Evolutionary conservation across 2,888 invertebrate genomes (phyloP), one percentile per base, ranked within the genome.

Genomic region (Spatulosminthurus flaviceps): DNA sequence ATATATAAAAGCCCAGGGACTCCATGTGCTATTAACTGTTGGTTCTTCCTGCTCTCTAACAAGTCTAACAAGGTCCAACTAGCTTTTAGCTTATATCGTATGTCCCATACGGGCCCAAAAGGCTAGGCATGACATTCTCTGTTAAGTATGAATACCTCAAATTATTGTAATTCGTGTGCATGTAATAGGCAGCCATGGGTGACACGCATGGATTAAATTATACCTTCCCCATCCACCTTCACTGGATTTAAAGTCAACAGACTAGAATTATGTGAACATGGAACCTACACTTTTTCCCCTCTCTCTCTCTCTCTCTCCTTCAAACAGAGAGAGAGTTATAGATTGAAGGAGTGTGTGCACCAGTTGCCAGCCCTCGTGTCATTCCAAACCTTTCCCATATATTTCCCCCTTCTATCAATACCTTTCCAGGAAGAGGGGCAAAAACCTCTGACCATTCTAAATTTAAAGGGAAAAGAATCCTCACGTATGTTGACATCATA

Each of bases 131-230:
- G 34, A 51, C n/a, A 51, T 19, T n/a, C n/a, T n/a, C 51, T 51
- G 16, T 67, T 19, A 67, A 29, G 67, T 19, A 67, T 67, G 26
- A 67, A 67, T 67, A 67, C 26, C 28, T 51, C 51, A 67, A 67
- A 67, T 67, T 19, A 67, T 28, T 28, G 26, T 28, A 28, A 28
- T 67, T 67, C 26, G 26, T 67, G 26, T 19, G 29, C 67, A 67
- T 26, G 67, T 67, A 29, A 26, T 28, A 19, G 67, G 19, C 29
- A 26, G 67, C 29, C 41, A 19, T 41, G 19, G 34, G 66, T 34
- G 66, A 75, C 75, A 75, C 75, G 75, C 75, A 75, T 64, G 75
- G 70, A 75, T 75, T 61, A 75, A 75, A 64, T 75, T 75, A 64
- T 41, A 75, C 1, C 1, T 41, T 75, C 24, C 19, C 22, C 11